Evolutionary conservation across 2,797 vertebrate species (phyloP), one percentile per base, ranked within the genome.

Genomic region (Leucoraja ocellata): DNA sequence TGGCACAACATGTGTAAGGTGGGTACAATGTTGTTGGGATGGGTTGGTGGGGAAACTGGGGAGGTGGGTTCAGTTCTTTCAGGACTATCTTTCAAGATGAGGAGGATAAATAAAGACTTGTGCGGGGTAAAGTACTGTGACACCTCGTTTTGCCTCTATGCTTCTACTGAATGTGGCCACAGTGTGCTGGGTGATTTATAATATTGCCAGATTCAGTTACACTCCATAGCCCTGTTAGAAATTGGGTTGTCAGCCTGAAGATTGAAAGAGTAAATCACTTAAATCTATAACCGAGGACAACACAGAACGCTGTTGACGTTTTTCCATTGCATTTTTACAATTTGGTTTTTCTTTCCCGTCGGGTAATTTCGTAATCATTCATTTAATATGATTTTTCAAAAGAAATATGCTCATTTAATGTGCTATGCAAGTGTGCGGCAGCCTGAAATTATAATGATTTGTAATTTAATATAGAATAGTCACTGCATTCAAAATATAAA

Each of bases 261-360:
- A 92, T 92, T 92, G 90, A 92, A 92, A 92, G 90, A 76, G 25
- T 92, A 92, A 92, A 76, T 92, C 90, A 92, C 71, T 92, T 92
- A 92, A 92, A 73, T 74, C 90, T 92, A 39, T 74, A 74, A 92
- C 71, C 54, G 90, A 92, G 71, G 36, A 54, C 68, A 92, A 74
- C 90, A 54, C 9, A 25, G 71, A 54, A 46, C 65, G 11, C 74
- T 92, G 71, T 74, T 92, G 90, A 54, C 90, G 54, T 92, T 76
- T 88, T 74, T 74, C 71, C 71, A 74, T 92, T 76, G 68, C 71
- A 92, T 92, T 92, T 74, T 92, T 71, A 14, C 68, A 92, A 92
- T 92, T 54, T 92, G 39, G 71, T 92, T 76, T 39, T 71, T 74
- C 90, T 92, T 46, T 92, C 39, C 90, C 23, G 36, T 73, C 36